Evolutionary conservation across 2,797 vertebrate species (phyloP), one percentile per base, ranked within the genome.

Genomic region (Bradypus variegatus): DNA sequence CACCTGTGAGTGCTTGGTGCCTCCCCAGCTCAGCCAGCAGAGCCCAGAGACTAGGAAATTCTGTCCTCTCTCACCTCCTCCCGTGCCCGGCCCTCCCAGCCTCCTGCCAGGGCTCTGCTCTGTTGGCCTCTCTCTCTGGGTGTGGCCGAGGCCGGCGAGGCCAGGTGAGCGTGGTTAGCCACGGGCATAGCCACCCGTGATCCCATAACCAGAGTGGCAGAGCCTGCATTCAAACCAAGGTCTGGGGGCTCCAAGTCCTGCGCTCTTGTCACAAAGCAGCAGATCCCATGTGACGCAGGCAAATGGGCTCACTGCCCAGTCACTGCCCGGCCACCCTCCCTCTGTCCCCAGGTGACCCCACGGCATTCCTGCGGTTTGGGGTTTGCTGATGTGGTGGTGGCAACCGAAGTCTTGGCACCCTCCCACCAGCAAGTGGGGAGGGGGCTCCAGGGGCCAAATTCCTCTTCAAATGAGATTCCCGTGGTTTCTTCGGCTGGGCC

Each of bases 381-480:
- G 82, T 75, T 95, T 95, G 85, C 91, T 86, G 33, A 69, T 48
- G 55, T 88, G 80, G 86, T 75, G 73, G 85, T 33, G 0, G 62
- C 38, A 6, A 86, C 86, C 70, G 23, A 77, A 83, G n/a, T 50
- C 86, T 92, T 95, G 93, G 95, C 91, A 50, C 83, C 50, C 27
- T 89, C 93, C 80, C 86, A 29, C 83, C 50, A 25, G 91, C 53
- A 45, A 73, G 81, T 85, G 88, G 38, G 94, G 90, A 93, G 85
- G 92, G 94, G 95, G 90, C 83, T 95, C 83, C 50, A 38, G 80
- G 90, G 76, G 60, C 79, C 90, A 86, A 95, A 92, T 96, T 94
- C 94, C 86, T 94, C 89, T 90, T 86, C 94, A 86, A 92, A 91
- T 92, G 92, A 96, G 93, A 95, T 94, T 93, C 90, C 70, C 86